These are phyloP conservation scores for Fragum sueziense DNA, from an alignment of 2,888 invertebrate genomes.

Conservation along the genomic window DNA sequence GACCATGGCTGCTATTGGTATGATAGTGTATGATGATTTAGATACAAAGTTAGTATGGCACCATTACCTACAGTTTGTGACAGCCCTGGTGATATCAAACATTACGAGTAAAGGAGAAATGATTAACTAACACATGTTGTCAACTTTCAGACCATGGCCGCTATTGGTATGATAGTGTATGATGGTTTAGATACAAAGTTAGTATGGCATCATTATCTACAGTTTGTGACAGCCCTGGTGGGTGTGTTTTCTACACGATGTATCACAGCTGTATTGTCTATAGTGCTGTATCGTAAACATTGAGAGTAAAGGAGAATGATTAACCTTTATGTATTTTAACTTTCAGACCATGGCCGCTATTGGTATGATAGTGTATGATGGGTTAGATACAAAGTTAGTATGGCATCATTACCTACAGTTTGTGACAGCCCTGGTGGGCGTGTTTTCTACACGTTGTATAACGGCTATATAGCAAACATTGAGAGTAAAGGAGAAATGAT, in stretches of 20 bases:
- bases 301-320: too few species aligned
- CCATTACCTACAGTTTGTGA: conserved; percentile 88
- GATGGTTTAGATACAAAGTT: conserved; percentile 80
- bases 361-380: conserved; percentile 89
- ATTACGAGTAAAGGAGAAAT: too few species aligned
- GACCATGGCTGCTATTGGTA: conserved; percentile 85
- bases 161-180: conserved; percentile 89
- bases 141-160: conserved; percentile 76
- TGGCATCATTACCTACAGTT: conserved; percentile 90
- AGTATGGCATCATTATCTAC: conserved; percentile 87
- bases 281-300: conserved; percentile 91
- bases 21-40: conserved; percentile 87
- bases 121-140: too few species aligned
- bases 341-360: conserved; percentile 81
- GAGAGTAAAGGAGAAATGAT: too few species aligned
- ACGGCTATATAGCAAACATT: too few species aligned
- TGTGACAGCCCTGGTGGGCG: conserved; percentile 87
- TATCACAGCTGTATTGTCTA: conserved; percentile 93
- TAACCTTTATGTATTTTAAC: too few species aligned
- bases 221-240: conserved; percentile 88
- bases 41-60: conserved; percentile 84
- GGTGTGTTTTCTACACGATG: conserved; percentile 90
- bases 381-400: conserved; percentile 71
- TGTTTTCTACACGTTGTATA: conserved; percentile 93
- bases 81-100: conserved; percentile 89